Evolutionary conservation across 2,797 vertebrate species (phyloP).

Genomic region (Nyctibius grandis): DNA sequence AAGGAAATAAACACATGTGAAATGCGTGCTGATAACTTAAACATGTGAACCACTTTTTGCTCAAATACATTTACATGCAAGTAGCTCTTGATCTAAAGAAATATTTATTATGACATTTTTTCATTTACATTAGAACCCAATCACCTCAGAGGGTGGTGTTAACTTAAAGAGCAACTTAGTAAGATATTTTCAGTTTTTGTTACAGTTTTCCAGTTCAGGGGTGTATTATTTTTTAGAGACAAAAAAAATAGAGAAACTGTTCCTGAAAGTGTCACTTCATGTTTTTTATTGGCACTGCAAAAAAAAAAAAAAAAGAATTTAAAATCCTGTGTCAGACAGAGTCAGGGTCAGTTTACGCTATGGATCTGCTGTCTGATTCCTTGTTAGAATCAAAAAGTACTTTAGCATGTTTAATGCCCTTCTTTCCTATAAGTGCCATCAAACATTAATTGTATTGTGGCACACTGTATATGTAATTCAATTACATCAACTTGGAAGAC

Average conservation of each 20-base stretch:
- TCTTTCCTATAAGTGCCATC: neutral
- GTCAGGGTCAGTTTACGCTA: neutral
- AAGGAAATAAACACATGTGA: accelerated
- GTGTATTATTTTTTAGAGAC: neutral
- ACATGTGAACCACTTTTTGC: neutral
- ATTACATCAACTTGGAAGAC: neutral
- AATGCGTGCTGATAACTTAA: neutral
- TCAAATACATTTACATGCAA: neutral
- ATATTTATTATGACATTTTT: neutral
- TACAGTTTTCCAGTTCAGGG: neutral
- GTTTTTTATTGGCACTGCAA: neutral
- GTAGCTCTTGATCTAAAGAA: neutral
- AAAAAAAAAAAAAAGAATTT: neutral
- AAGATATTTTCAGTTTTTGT: neutral
- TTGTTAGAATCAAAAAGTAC: neutral
- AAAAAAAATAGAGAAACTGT: neutral
- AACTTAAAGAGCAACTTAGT: neutral
- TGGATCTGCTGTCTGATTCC: neutral
- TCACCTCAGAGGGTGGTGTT: neutral
- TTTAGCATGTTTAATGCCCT: neutral
- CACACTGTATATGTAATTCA: neutral
- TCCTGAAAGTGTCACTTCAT: neutral
- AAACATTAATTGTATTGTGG: neutral
- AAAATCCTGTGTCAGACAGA: neutral
- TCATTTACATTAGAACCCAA: neutral